Base-by-base conservation (phyloP, 2,888 invertebrate species). In the Brachyopa scutellaris region DNA sequence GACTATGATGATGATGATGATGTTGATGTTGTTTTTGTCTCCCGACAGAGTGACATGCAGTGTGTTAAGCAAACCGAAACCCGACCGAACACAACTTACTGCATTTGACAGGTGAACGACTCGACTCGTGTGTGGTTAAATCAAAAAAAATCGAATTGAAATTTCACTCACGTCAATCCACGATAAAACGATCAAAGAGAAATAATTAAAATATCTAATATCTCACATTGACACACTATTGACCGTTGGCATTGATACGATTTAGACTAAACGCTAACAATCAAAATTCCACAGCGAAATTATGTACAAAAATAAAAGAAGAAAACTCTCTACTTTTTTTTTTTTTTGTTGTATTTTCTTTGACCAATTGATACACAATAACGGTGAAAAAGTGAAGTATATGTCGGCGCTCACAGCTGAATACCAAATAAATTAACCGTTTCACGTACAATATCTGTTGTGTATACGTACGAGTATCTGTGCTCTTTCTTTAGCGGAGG, bases 381-480 rank as follows among this genome's bases (percentile, higher is more conserved):
- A 82, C 70, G 77, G 66, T 82, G 61, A 59, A 76, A 64, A 69
- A 82, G 76, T 76, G 36, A 64, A 76, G 51, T 47, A 66, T 38
- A 33, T 38, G 40, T 62, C 55, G 40, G 31, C 33, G 66, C 21
- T 57, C 31, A 51, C 72, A 33, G 51, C 21, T 70, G 80, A 76
- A 82, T 76, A 76, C 59, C 57, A 82, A 82, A 76, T 66, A 72
- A 70, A 76, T 82, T 82, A 76, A 77, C 82, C 76, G 82, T 77
- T 82, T 77, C 77, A 77, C 77, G 62, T 70, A 77, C 66, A 47
- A 59, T 59, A 61, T 45, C 15, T 47, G 26, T 5, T 23, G 6
- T 49, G 31, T n/a, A 5, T 21, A 64, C 15, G 23, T 9, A 29
- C 67, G n/a, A 74, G 62, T 80, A 61, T 73, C 26, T 73, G 53